These are phyloP conservation scores for Carollia perspicillata DNA, from an alignment of 2,113 vertebrate species.

Conservation along the genomic window DNA sequence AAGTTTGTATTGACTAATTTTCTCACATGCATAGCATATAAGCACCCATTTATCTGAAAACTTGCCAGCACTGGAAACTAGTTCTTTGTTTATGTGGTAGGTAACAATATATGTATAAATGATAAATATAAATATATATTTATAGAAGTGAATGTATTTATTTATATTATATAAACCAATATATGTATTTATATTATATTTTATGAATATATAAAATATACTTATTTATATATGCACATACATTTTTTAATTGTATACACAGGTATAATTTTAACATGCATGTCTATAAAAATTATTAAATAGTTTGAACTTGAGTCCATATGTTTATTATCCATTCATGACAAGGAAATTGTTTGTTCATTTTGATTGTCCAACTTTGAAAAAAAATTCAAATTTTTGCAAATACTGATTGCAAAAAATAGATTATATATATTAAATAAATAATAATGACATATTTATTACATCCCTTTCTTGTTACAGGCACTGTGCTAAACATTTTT, in stretches of 20 bases:
- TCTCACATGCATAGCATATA: neutral
- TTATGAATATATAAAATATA: no score
- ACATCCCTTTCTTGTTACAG: neutral
- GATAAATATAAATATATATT: no score
- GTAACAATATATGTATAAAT: neutral
- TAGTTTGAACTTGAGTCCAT: neutral
- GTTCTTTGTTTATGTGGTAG: neutral
- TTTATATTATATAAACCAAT: no score
- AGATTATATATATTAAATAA: neutral
- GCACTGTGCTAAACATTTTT: neutral
- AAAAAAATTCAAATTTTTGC: no score
- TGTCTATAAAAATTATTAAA: neutral
- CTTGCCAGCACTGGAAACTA: neutral
- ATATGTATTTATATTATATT: no score
- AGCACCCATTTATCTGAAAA: neutral
- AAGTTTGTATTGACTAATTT: neutral
- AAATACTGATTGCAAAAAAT: neutral
- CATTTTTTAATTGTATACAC: neutral
- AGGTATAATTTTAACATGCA: neutral
- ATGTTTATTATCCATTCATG: neutral
- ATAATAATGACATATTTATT: neutral
- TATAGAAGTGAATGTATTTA: neutral
- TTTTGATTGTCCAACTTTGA: constrained; percentile 15
- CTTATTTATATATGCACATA: neutral
- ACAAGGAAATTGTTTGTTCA: neutral